Evolutionary conservation across 37 sponge, comb jelly and placozoan species (phyloP), one percentile per base, ranked within the genome.

Genomic region (Aplysina aerophoba): DNA sequence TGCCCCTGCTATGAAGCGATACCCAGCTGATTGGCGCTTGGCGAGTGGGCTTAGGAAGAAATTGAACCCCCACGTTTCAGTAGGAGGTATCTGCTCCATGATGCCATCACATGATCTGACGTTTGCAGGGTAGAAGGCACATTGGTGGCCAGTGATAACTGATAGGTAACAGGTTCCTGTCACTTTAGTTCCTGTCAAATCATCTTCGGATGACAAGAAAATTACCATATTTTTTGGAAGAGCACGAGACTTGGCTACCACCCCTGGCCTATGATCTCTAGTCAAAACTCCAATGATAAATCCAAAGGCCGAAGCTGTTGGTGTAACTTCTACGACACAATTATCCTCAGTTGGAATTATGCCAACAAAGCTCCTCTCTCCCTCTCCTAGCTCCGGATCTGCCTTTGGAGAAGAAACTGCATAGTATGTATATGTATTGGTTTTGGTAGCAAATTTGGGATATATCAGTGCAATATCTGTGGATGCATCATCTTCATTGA

Each of bases 391-490:
- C 6, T 28, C 71, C 34, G 1, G 28, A 28, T 33, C 8, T 11
- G 6, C 8, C 8, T 3, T 11, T 44, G 3, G 35, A 69, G 34
- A 2, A 69, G 78, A 75, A 3, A 75, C 12, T 4, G 53, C 78
- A 75, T n/a, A 75, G 37, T 75, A 75, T 75, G 39, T 54, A 41
- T 75, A 75, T 53, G 78, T 75, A 15, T 22, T 22, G 24, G 78
- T 36, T 40, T 75, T 75, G 21, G 78, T 75, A 13, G 25, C 66
- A 31, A n/a, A 74, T 61, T 59, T 37, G 20, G 54, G 89, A 85
- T 25, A 89, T 67, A 35, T 72, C 89, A 61, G 84, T 59, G 54
- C 84, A 89, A 81, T 59, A 84, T 89, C 89, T 37, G 81, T 65
- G 4, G 89, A 79, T 0, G 33, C 63, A 0, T 27, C 28, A 27